Base-by-base conservation (phyloP, 1,140 invertebrate species). In the Pogonognathellus flavescens region DNA sequence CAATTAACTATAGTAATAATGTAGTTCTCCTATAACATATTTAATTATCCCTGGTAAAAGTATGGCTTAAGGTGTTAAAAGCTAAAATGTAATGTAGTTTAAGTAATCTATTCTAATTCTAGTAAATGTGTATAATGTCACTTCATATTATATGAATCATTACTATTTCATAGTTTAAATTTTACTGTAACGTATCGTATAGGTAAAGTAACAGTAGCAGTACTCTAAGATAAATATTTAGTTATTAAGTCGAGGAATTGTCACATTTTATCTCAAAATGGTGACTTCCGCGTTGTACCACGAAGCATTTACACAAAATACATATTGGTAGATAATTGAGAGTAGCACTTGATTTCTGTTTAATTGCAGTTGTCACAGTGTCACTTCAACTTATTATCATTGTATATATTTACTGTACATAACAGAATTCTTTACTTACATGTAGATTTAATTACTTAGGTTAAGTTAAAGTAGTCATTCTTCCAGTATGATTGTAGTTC, bases 291-390 rank as follows among this genome's bases (percentile, higher is more conserved):
- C 14, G 70, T 76, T 76, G 70, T 76, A 76, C 70, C 70, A 76
- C 70, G 70, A 76, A 76, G 70, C 70, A 76, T 76, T 76, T 76
- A 76, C 70, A 76, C 70, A 76, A 50, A 57, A 76, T 76, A 76
- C 70, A 76, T 76, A 76, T 76, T 76, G 70, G 70, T 76, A 76
- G 70, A 76, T 41, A 76, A 76, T 76, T 76, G 70, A 76, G 14
- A 50, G 70, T 50, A 31, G 10, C 25, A 41, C 70, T 76, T 76
- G 70, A 76, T n/a, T 14, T 31, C 70, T 76, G 70, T 18, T 49
- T 50, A 6, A 16, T 41, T 18, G 41, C 70, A 76, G 41, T 49
- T 18, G n/a, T 76, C 70, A 76, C 41, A 25, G 70, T n/a, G 70
- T 49, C 25, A 11, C 70, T 76, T n/a, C 70, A 76, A 76, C 49